Evolutionary conservation across 1,140 invertebrate genomes (phyloP).

Genomic region (Mamestra configurata): DNA sequence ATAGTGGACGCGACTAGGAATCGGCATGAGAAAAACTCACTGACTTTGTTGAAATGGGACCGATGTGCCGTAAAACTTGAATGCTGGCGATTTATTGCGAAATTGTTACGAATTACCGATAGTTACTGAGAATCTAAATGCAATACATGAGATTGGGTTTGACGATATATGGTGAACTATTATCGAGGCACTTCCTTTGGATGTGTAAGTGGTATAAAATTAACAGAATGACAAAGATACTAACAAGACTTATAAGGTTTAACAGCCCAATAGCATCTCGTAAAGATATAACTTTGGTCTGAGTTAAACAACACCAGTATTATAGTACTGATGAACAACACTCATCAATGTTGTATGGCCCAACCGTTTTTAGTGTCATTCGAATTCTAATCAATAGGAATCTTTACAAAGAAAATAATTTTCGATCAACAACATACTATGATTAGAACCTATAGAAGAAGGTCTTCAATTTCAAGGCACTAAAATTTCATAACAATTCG

Average conservation of each 20-base stretch:
- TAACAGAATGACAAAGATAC: slow-evolving; percentile 5
- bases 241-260: slow-evolving; percentile 1
- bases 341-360: neutral
- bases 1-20: slow-evolving; percentile 78
- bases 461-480: neutral
- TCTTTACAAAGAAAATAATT: neutral
- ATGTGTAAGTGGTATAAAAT: neutral
- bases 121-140: slow-evolving; percentile 65
- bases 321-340: too few species aligned
- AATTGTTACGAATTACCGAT: slow-evolving; percentile 74
- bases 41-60: slow-evolving; percentile 80
- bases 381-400: neutral
- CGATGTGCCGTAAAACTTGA: slow-evolving; percentile 65
- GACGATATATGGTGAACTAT: slow-evolving; percentile 43
- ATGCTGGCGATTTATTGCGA: slow-evolving; percentile 72
- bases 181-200: neutral
- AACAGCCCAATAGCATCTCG: neutral
- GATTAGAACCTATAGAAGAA: neutral
- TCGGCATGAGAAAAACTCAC: slow-evolving; percentile 80
- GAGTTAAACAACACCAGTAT: too few species aligned
- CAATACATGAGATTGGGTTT: slow-evolving; percentile 38
- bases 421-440: neutral
- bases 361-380: neutral
- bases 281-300: neutral
- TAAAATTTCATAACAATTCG: neutral